Percentiles rank a stretch among this genome's conserved stretches.
These are phyloP conservation scores for Parazoanthus atlanticus DNA, from an alignment of 92 coral and sea anemone genomes.

Conservation along the genomic window DNA sequence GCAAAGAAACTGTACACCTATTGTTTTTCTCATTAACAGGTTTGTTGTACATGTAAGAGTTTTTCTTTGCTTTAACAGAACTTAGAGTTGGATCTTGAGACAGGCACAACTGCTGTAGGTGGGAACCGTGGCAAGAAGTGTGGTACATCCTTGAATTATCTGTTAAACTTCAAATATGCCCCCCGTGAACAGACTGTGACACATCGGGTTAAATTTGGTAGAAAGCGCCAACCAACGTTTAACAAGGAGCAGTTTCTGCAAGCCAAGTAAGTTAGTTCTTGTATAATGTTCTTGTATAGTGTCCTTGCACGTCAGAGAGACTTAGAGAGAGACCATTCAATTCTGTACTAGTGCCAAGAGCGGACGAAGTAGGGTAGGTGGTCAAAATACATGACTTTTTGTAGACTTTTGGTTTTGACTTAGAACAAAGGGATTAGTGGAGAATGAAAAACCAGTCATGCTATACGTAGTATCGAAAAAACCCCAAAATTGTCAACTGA, in stretches of 20 bases:
- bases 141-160: slow-evolving; percentile 78
- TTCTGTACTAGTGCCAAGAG: too few species aligned
- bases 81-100: slow-evolving; percentile 40
- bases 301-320: background rate
- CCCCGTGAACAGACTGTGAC: slow-evolving; percentile 73
- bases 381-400: too few species aligned
- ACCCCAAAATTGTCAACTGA: too few species aligned
- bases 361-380: too few species aligned
- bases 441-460: too few species aligned
- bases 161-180: slow-evolving; percentile 90
- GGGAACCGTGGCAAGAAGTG: slow-evolving; percentile 68
- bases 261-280: slow-evolving; percentile 77
- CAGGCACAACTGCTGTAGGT: slow-evolving; percentile 34
- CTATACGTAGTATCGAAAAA: too few species aligned
- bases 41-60: too few species aligned
- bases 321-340: background rate
- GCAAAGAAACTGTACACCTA: too few species aligned
- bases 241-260: slow-evolving; percentile 94
- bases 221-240: slow-evolving; percentile 71
- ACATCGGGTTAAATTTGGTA: slow-evolving; percentile 48
- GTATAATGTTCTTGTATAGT: background rate
- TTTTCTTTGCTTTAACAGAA: slow-evolving; percentile 1
- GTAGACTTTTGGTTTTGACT: too few species aligned
- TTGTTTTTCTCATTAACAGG: too few species aligned
- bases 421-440: too few species aligned